Evolutionary conservation across 2,113 vertebrate species (phyloP).

Genomic region (Megaceryle torquata): DNA sequence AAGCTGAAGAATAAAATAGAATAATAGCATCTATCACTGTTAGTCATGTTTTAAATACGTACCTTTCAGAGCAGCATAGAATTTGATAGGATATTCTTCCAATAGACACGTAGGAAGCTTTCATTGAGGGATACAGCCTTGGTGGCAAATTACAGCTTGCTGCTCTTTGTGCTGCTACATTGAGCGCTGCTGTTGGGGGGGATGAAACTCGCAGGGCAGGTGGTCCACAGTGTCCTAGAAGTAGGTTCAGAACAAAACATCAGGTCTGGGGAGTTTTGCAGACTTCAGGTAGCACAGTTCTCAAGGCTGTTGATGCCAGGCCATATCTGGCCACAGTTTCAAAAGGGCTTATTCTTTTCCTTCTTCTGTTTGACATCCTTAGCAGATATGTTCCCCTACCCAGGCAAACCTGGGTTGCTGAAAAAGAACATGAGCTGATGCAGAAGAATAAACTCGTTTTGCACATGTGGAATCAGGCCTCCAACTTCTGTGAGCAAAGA

Average conservation of each 20-base stretch:
- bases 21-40: conserved; percentile 48
- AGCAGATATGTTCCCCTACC: background rate
- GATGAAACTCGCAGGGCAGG: background rate
- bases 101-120: conserved; percentile 53
- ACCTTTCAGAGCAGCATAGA: conserved; percentile 53
- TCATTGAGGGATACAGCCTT: conserved; percentile 51
- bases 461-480: background rate
- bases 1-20: conserved; percentile 44
- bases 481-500: rapidly evolving
- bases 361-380: background rate
- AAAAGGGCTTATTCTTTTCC: background rate
- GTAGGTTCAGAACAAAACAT: background rate
- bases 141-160: conserved; percentile 33
- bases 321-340: background rate
- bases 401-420: background rate
- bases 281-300: background rate
- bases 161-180: background rate
- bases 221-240: background rate
- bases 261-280: background rate
- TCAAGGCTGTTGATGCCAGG: background rate
- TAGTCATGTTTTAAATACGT: conserved; percentile 56
- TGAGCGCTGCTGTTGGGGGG: background rate
- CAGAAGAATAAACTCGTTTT: background rate
- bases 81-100: conserved; percentile 57
- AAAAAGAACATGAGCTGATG: rapidly evolving